These are phyloP conservation scores for Glossosoma conforme DNA, from an alignment of 1,140 invertebrate species.

Conservation along the genomic window DNA sequence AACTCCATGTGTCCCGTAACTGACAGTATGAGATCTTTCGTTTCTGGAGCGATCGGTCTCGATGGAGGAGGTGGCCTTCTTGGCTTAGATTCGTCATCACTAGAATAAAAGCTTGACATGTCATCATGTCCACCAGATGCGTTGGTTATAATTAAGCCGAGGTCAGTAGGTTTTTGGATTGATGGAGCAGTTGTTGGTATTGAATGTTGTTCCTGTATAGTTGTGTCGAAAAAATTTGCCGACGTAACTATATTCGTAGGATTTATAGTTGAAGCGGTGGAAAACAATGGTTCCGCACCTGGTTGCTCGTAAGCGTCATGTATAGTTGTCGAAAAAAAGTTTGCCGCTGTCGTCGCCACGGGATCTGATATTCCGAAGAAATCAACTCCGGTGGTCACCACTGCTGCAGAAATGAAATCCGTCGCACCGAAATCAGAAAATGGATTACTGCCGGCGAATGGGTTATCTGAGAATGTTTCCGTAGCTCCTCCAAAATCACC, in stretches of 20 bases:
- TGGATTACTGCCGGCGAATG: slow-evolving; percentile 51
- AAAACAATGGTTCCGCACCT: slow-evolving; percentile 23
- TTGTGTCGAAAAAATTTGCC: slow-evolving; percentile 27
- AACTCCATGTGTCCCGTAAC: slow-evolving; percentile 86
- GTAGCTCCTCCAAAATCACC: slow-evolving; percentile 45
- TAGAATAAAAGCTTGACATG: slow-evolving; percentile 17
- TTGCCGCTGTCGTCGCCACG: slow-evolving; percentile 34
- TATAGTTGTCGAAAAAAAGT: slow-evolving; percentile 34
- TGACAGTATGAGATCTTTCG: slow-evolving; percentile 77
- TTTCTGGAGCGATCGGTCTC: slow-evolving; percentile 58
- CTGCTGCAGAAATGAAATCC: slow-evolving; percentile 46
- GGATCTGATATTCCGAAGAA: slow-evolving; percentile 42
- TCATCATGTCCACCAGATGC: slow-evolving; percentile 16
- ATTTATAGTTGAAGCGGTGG: slow-evolving; percentile 13
- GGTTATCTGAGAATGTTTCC: slow-evolving; percentile 53
- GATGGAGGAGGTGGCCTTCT: slow-evolving; percentile 53
- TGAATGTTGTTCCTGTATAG: slow-evolving; percentile 20
- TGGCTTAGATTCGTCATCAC: slow-evolving; percentile 36
- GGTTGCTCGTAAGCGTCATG: slow-evolving; percentile 21
- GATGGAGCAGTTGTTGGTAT: slow-evolving; percentile 30
- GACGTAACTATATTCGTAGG: slow-evolving; percentile 12
- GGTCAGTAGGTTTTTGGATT: slow-evolving; percentile 34
- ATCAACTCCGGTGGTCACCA: slow-evolving; percentile 43
- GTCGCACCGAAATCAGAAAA: slow-evolving; percentile 59
- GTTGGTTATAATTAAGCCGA: slow-evolving; percentile 35